A percentile compares a stretch with the other conserved stretches of the same genome.
Evolutionary conservation across 2,113 vertebrate genomes (phyloP).

Genomic region (Odobenus rosmarus): DNA sequence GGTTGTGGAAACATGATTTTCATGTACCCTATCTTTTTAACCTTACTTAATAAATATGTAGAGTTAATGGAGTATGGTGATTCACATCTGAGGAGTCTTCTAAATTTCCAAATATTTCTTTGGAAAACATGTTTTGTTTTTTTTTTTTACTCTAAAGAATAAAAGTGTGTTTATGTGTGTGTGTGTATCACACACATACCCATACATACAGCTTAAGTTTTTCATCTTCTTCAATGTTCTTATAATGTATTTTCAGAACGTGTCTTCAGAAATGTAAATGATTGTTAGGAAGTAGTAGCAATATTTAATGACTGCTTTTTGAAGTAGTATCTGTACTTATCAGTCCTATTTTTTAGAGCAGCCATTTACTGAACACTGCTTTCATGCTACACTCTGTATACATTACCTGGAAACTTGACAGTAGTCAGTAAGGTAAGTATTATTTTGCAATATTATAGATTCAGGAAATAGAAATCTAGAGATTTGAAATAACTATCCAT

Average conservation of each 20-base stretch:
- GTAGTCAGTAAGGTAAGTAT: not conserved
- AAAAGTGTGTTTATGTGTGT: not conserved
- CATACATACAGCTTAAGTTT: not conserved
- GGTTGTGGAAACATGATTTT: not conserved
- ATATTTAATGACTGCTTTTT: not conserved
- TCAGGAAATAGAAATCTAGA: not conserved
- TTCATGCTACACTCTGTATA: not conserved
- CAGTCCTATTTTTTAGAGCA: not conserved
- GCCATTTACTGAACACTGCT: not conserved
- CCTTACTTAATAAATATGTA: not conserved
- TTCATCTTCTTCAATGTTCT: not conserved
- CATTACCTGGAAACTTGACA: not conserved
- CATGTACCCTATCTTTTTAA: not conserved
- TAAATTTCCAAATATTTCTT: not conserved
- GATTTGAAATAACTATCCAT: not conserved
- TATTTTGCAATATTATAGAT: not conserved
- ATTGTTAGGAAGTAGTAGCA: not conserved
- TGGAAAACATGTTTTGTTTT: not conserved
- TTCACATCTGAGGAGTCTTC: not conserved
- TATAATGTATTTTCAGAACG: not conserved
- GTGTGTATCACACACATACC: not conserved
- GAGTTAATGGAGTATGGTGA: not conserved
- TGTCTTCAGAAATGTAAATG: constrained; percentile 19
- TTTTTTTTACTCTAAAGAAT: not conserved
- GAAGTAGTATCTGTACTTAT: not conserved